Evolutionary conservation across 1,140 invertebrate species (phyloP).

Genomic region (Papilio polytes): DNA sequence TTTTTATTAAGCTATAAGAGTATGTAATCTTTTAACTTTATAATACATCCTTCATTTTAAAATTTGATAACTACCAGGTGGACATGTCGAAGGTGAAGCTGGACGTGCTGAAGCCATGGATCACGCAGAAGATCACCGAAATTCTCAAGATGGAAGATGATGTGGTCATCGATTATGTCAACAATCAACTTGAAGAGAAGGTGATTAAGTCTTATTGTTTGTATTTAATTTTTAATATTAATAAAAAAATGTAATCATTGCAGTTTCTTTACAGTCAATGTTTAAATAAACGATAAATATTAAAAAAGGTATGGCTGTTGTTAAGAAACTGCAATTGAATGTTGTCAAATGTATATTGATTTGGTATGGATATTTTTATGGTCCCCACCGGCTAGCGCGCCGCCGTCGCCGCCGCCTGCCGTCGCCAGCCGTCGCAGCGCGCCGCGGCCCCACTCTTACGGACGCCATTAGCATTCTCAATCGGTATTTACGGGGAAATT

Average conservation of each 20-base stretch:
- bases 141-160: conserved; percentile 98
- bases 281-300: conserved; percentile 28
- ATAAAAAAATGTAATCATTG: conserved; percentile 79
- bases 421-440: conserved; percentile 73
- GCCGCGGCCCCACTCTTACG: conserved; percentile 65
- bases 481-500: conserved; percentile 83
- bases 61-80: conserved; percentile 86
- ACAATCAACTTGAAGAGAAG: conserved; percentile 98
- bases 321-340: conserved; percentile 82
- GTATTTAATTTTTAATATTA: conserved; percentile 52
- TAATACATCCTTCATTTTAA: too few relatives aligned
- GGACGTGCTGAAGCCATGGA: conserved; percentile 99
- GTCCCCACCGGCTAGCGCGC: conserved; percentile 82
- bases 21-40: not conserved
- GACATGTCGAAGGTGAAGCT: conserved; percentile 99
- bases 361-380: conserved; percentile 84
- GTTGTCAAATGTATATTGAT: conserved; percentile 82
- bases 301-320: conserved; percentile 28
- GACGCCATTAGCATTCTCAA: conserved; percentile 79
- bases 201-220: conserved; percentile 79
- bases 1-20: not conserved
- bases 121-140: conserved; percentile 97
- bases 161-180: conserved; percentile 99
- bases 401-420: conserved; percentile 69
- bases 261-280: conserved; percentile 71